Conservation (phyloP, 2,113 vertebrate genomes). For the Neogale vison region DNA sequence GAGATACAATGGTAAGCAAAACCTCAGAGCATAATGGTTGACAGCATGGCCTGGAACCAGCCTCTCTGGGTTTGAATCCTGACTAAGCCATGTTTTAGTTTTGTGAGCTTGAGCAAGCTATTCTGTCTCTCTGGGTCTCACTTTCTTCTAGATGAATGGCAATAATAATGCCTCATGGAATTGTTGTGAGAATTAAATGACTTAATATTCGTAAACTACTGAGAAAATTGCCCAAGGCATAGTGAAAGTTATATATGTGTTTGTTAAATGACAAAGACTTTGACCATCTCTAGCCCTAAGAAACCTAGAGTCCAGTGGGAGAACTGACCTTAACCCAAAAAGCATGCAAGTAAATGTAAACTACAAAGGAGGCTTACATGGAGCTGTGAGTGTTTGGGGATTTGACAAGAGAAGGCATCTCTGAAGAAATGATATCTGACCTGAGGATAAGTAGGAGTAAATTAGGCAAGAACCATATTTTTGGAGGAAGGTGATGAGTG, state of each 20-base stretch:
- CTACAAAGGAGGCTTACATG: not conserved
- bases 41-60: not conserved
- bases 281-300: not conserved
- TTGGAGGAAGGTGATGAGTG: not conserved
- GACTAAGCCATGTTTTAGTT: not conserved
- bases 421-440: conserved; percentile 38
- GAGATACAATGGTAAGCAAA: not conserved
- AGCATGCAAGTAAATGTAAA: conserved; percentile 30
- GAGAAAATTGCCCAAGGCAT: conserved; percentile 19
- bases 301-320: conserved; percentile 3
- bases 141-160: not conserved
- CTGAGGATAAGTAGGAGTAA: conserved; percentile 5
- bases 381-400: not conserved
- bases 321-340: not conserved
- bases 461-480: conserved; percentile 15
- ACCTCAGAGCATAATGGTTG: not conserved
- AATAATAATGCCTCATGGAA: not conserved
- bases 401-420: conserved; percentile 27
- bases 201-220: conserved; percentile 38
- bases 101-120: not conserved
- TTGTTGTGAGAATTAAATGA: conserved; percentile 30
- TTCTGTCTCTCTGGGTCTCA: not conserved
- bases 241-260: conserved; percentile 8
- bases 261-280: conserved; percentile 34
- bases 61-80: not conserved